Evolutionary conservation across 2,113 vertebrate genomes (phyloP).

Genomic region (Condylura cristata): DNA sequence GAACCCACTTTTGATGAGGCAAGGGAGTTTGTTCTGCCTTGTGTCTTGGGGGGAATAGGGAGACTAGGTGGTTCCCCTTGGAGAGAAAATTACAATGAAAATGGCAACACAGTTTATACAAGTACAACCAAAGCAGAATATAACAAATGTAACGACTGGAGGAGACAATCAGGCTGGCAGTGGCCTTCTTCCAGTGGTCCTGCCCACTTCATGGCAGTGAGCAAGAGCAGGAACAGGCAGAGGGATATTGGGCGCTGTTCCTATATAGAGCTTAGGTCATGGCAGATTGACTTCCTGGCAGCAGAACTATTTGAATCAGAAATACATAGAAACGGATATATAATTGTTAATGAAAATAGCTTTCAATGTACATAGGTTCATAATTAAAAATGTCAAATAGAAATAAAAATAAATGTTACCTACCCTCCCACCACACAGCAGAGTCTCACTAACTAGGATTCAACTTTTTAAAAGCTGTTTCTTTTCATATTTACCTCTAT

Average conservation of each 20-base stretch:
- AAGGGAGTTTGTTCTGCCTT: background rate
- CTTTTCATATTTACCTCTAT: background rate
- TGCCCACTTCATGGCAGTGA: too few species aligned
- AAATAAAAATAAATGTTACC: conserved; percentile 18
- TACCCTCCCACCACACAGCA: background rate
- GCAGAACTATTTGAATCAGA: conserved; percentile 47
- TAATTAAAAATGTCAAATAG: conserved; percentile 12
- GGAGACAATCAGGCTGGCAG: background rate
- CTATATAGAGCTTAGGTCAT: background rate
- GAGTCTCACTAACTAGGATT: background rate
- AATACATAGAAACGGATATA: background rate
- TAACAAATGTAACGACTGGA: background rate
- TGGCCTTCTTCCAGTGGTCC: background rate
- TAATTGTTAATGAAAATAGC: background rate
- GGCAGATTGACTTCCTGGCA: background rate
- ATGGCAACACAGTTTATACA: background rate
- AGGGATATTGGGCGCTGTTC: background rate
- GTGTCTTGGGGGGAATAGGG: background rate
- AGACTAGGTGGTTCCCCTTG: background rate
- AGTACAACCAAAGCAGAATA: background rate
- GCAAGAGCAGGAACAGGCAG: background rate
- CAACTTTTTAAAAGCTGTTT: background rate
- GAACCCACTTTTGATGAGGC: background rate
- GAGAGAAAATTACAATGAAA: conserved; percentile 34
- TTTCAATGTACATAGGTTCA: background rate